Base-by-base conservation (phyloP, 2,113 vertebrate genomes). In the Isichthys henryi region DNA sequence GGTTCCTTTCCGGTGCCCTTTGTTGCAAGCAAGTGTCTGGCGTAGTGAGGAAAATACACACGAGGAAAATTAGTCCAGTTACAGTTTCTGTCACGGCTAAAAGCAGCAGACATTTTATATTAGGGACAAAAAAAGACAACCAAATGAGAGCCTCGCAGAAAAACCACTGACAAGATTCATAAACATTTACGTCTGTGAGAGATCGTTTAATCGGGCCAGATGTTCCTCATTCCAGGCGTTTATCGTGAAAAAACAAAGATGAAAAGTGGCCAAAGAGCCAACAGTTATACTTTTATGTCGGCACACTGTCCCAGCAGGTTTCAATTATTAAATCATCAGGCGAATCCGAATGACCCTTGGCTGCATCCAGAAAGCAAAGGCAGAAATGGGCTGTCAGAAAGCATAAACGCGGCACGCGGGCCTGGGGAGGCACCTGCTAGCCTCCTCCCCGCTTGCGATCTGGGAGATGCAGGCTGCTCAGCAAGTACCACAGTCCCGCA, bases 171-270 rank as follows among this genome's bases (percentile, higher is more conserved):
- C 92, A 93, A 93, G 93, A 95, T 93, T 93, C 94, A 92, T 93
- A 94, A 94, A 95, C 92, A 94, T 94, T 93, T 94, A 94, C 93
- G 91, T 90, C 89, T 92, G 92, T 90, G 92, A 93, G 92, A 90
- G 91, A 91, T 90, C 90, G 93, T 94, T 94, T 95, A 92, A 94
- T 94, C 92, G 89, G 86, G 90, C 92, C 95, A 96, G 92, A 94
- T 96, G 94, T 92, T 95, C 94, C 93, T 95, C 92, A 95, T 95
- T 94, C 90, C 86, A 13, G 89, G 88, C 89, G 90, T 93, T 94
- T 94, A 95, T 93, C 90, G 91, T 92, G 83, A 88, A 92, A 91
- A 93, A 90, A 91, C 90, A 90, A 87, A 92, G 92, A 95, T 93
- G 90, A 94, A 95, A 94, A 94, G 91, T 89, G 89, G 89, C 91